Conservation (phyloP, 2,797 vertebrate genomes). For the Hydrocynus forskahlii region DNA sequence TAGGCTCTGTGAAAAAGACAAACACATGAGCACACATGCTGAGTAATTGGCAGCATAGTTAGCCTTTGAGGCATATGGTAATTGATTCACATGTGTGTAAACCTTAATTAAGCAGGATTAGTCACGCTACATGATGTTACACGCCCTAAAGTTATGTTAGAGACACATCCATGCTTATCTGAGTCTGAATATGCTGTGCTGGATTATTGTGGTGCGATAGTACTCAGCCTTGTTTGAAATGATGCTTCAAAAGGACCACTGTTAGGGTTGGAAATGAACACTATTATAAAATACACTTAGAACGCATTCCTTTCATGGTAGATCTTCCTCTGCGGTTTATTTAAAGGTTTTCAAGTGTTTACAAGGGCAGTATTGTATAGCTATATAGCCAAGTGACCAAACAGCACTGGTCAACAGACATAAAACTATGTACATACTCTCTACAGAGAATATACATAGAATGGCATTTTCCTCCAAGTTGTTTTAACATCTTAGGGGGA, state of each 20-base stretch:
- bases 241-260: neutral
- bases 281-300: neutral
- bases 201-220: neutral
- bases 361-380: neutral
- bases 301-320: neutral
- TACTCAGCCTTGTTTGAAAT: neutral
- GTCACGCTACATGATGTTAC: conserved; percentile 36
- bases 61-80: conserved; percentile 47
- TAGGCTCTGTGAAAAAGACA: conserved; percentile 30
- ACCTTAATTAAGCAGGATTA: conserved; percentile 51
- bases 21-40: conserved; percentile 20
- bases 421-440: too few relatives aligned
- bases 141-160: conserved; percentile 43
- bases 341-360: neutral
- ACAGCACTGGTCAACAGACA: too few relatives aligned
- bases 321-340: neutral
- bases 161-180: conserved; percentile 30
- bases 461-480: too few relatives aligned
- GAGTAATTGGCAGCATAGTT: conserved; percentile 41
- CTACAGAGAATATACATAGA: too few relatives aligned
- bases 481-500: too few relatives aligned
- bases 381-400: neutral
- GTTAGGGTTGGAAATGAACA: neutral
- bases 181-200: neutral
- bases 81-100: conserved; percentile 53